Evolutionary conservation across 2,888 invertebrate species (phyloP).

Genomic region (Laspeyria flexula): DNA sequence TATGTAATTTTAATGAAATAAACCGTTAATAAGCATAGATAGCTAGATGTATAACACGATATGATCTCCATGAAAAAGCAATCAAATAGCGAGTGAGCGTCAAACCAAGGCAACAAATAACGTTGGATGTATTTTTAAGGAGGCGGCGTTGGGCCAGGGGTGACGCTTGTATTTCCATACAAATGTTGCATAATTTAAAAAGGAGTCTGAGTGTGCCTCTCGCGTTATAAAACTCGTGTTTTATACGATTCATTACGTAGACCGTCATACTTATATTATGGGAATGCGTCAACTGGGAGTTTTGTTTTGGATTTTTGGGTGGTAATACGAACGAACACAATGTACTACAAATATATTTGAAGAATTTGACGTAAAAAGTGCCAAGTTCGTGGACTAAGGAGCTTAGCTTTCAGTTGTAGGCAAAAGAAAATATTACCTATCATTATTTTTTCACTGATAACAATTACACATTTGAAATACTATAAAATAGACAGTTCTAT

Average conservation of each 20-base stretch:
- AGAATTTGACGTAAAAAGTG: no score
- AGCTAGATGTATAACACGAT: constrained; percentile 40
- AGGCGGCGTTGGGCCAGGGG: constrained; percentile 62
- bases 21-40: no score
- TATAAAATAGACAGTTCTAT: no score
- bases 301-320: background rate
- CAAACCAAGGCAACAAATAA: constrained; percentile 78
- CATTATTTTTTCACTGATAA: no score
- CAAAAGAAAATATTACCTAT: no score
- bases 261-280: constrained; percentile 31
- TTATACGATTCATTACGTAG: constrained; percentile 62
- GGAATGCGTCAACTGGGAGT: constrained; percentile 13
- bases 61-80: constrained; percentile 82
- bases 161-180: constrained; percentile 79
- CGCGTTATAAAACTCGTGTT: constrained; percentile 69
- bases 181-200: constrained; percentile 85
- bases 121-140: constrained; percentile 77
- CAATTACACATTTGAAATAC: no score
- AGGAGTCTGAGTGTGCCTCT: constrained; percentile 60
- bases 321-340: background rate
- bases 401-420: no score
- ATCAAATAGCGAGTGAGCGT: constrained; percentile 75
- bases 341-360: no score
- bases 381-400: no score
- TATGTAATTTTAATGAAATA: no score